Percentiles rank a stretch among this genome's conserved stretches.
phyloP scores from a whole-genome alignment of 2,113 vertebrate species.

The Colossoma macropomum region DNA sequence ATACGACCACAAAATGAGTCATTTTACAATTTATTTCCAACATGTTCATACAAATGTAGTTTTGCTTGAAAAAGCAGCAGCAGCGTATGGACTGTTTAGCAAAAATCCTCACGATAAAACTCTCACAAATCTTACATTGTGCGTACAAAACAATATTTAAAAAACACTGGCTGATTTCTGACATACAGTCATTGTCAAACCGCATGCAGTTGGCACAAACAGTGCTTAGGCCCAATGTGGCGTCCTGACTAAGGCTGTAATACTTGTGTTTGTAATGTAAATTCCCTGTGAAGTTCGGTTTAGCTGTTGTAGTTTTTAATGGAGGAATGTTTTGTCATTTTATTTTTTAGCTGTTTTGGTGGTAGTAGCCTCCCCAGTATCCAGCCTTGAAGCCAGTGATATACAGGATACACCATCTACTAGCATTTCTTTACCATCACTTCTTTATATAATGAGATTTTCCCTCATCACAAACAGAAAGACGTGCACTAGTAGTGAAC shows the following conservation, averaged over 20 bases:
- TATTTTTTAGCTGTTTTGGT: no score
- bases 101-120: slow-evolving; percentile 30
- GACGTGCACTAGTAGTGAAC: neutral
- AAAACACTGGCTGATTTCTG: slow-evolving; percentile 17
- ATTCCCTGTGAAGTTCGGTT: no score
- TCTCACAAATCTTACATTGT: neutral
- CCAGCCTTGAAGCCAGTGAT: neutral
- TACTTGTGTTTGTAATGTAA: no score
- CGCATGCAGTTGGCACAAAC: slow-evolving; percentile 28
- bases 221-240: neutral
- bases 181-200: neutral
- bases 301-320: no score
- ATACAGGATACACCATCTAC: neutral
- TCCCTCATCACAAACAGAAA: neutral
- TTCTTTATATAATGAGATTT: neutral
- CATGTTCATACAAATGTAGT: slow-evolving; percentile 39
- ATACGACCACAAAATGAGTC: neutral
- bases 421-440: neutral
- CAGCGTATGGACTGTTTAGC: slow-evolving; percentile 16
- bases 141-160: slow-evolving; percentile 37
- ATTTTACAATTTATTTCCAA: neutral
- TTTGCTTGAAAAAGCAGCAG: slow-evolving; percentile 38
- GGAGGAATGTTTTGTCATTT: no score
- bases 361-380: no score
- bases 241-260: neutral